A percentile compares a stretch with the other conserved stretches of the same genome.
phyloP scores from a whole-genome alignment of 2,797 vertebrate genomes.

The Nasua narica region DNA sequence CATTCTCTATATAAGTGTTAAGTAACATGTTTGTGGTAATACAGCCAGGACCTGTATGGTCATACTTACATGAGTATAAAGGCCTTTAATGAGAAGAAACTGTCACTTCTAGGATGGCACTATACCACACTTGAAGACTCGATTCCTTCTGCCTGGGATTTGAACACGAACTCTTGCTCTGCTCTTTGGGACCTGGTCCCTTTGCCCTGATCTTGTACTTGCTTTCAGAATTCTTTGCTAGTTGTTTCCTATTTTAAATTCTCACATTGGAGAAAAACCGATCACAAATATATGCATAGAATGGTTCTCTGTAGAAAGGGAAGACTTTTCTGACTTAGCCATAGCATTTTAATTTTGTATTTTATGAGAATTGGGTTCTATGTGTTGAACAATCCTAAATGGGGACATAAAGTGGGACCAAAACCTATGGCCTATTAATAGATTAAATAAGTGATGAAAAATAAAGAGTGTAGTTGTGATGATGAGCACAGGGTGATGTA shows the following conservation, averaged over 20 bases:
- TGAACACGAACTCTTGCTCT: neutral
- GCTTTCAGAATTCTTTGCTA: neutral
- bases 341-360: neutral
- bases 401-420: neutral
- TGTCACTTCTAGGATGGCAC: no score
- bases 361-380: constrained; percentile 2
- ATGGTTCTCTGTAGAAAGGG: neutral
- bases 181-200: neutral
- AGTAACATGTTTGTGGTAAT: rapidly evolving
- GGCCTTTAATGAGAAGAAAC: neutral
- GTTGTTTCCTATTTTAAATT: neutral
- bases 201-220: neutral
- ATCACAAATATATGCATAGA: neutral
- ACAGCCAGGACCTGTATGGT: neutral
- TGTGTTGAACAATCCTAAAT: neutral
- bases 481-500: neutral
- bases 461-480: neutral
- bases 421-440: neutral
- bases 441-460: neutral
- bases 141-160: neutral
- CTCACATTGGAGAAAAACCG: constrained; percentile 8
- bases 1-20: rapidly evolving
- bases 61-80: neutral
- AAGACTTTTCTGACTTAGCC: neutral
- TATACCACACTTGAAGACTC: no score